Conservation (phyloP, 2,888 invertebrate species). For the Tipula lateralis region DNA sequence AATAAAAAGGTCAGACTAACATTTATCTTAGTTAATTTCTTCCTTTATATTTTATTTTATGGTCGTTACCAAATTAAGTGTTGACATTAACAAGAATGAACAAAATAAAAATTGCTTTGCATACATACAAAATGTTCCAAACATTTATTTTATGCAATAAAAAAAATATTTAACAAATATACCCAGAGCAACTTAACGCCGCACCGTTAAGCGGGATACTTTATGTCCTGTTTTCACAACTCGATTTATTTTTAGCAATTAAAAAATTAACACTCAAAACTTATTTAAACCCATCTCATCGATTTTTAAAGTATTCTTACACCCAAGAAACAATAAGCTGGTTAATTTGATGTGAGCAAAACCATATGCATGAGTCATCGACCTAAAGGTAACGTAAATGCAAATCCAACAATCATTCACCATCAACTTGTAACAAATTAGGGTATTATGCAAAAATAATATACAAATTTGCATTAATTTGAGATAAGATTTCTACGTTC, state of each 20-base stretch:
- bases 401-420: neutral
- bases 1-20: neutral
- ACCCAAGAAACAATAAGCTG: too few relatives aligned
- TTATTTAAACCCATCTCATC: too few relatives aligned
- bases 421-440: neutral
- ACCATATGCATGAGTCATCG: too few relatives aligned
- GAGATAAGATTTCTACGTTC: neutral
- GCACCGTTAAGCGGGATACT: neutral
- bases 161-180: neutral
- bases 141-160: neutral
- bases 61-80: neutral
- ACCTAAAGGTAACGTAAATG: too few relatives aligned
- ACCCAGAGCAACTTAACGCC: neutral
- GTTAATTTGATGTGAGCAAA: too few relatives aligned
- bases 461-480: neutral
- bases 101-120: neutral
- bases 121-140: neutral
- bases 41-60: neutral
- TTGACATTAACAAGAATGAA: conserved; percentile 24
- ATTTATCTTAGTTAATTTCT: conserved; percentile 19
- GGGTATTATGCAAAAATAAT: neutral
- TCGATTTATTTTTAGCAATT: too few relatives aligned
- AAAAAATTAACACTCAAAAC: too few relatives aligned
- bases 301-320: too few relatives aligned
- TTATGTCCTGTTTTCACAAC: neutral